These are phyloP conservation scores for Margaritifera margaritifera DNA, from an alignment of 2,888 invertebrate genomes.

Conservation along the genomic window DNA sequence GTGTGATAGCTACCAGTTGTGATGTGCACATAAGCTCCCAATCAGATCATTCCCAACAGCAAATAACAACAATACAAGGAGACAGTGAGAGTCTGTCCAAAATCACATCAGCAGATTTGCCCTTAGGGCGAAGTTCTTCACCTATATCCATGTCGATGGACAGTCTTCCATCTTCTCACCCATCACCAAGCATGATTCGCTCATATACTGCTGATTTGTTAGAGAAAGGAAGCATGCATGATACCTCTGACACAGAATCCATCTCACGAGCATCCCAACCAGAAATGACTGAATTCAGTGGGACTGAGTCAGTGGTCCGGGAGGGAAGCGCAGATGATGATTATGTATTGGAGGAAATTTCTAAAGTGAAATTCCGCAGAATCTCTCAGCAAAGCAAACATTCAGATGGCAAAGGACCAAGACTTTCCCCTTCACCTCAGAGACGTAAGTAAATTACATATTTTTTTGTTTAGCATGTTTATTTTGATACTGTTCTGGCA, in stretches of 20 bases:
- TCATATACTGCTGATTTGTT: slow-evolving; percentile 19
- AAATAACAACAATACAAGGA: too few relatives aligned
- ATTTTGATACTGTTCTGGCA: not conserved
- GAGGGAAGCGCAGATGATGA: slow-evolving; percentile 36
- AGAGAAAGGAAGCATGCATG: slow-evolving; percentile 19
- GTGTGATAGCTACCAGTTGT: too few relatives aligned
- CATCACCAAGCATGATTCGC: slow-evolving; percentile 39
- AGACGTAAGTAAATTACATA: slow-evolving; percentile 32
- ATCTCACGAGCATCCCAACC: slow-evolving; percentile 31
- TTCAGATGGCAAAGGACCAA: not conserved
- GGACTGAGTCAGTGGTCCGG: slow-evolving; percentile 25
- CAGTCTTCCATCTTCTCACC: slow-evolving; percentile 49
- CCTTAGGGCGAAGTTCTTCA: slow-evolving; percentile 11
- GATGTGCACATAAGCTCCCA: too few relatives aligned
- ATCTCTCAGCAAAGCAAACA: slow-evolving; percentile 25
- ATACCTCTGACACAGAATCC: slow-evolving; percentile 45
- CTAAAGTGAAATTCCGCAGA: slow-evolving; percentile 42
- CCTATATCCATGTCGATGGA: slow-evolving; percentile 54
- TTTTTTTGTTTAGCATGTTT: not conserved
- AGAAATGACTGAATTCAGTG: slow-evolving; percentile 28
- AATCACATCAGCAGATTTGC: too few relatives aligned
- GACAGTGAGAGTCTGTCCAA: too few relatives aligned
- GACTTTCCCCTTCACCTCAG: slow-evolving; percentile 23
- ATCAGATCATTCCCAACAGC: too few relatives aligned
- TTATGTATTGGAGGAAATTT: slow-evolving; percentile 43